Evolutionary conservation across 2,113 vertebrate genomes (phyloP).

Genomic region (Paradisaea rubra): DNA sequence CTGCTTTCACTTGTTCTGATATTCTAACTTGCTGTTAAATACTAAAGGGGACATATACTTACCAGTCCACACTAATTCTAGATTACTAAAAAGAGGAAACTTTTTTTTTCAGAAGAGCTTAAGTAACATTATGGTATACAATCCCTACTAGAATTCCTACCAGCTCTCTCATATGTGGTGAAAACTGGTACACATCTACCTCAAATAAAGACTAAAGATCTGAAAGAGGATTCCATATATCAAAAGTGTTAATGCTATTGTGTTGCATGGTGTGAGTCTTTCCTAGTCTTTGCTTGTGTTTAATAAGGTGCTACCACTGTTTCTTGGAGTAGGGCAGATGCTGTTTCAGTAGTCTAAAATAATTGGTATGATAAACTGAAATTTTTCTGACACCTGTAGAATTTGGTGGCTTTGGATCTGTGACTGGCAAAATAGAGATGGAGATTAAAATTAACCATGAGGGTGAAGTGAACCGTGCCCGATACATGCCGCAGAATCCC

Average conservation of each 20-base stretch:
- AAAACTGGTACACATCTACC: not conserved
- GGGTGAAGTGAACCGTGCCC: slow-evolving; percentile 91
- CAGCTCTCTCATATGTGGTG: not conserved
- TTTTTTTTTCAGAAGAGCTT: not conserved
- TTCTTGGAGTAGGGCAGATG: not conserved
- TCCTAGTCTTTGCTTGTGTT: not conserved
- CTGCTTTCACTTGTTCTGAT: not conserved
- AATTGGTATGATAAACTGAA: not conserved
- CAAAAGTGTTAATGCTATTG: not conserved
- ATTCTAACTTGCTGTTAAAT: not conserved
- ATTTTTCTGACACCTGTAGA: slow-evolving; percentile 64
- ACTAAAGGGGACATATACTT: not conserved
- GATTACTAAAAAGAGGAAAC: not conserved
- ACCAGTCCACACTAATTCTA: not conserved
- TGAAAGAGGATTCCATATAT: not conserved
- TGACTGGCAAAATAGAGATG: slow-evolving; percentile 89
- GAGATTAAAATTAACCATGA: slow-evolving; percentile 96
- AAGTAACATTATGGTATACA: not conserved
- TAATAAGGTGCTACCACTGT: not conserved
- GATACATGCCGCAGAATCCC: slow-evolving; percentile 92
- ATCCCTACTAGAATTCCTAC: not conserved
- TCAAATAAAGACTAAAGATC: not conserved
- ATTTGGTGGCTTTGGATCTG: slow-evolving; percentile 92
- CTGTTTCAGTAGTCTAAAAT: not conserved
- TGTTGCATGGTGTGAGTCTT: not conserved